A percentile compares a stretch with the other conserved stretches of the same genome.
Conservation (phyloP, 2,888 invertebrate genomes). For the Agrochola lota region DNA sequence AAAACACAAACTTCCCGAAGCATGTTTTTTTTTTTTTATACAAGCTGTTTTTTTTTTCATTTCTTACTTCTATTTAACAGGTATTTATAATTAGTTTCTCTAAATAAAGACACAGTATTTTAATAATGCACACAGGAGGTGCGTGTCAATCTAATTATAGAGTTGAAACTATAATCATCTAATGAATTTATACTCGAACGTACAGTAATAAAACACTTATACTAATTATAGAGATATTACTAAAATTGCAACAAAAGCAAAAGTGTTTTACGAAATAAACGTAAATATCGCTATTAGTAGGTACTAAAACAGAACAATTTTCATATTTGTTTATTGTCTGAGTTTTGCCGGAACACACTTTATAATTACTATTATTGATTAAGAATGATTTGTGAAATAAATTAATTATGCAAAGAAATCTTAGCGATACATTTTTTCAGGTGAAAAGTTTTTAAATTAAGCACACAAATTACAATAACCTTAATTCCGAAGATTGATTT, state of each 20-base stretch:
- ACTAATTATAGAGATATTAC: conserved; percentile 46
- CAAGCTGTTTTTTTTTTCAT: not conserved
- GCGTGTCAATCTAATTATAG: conserved; percentile 15
- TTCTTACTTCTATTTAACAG: not conserved
- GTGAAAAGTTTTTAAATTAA: not conserved
- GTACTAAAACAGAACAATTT: conserved; percentile 35
- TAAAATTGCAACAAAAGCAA: conserved; percentile 38
- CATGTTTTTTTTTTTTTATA: not conserved
- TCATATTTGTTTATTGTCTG: conserved; percentile 36
- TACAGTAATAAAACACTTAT: conserved; percentile 37
- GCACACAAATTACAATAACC: not conserved
- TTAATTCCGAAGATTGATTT: conserved; percentile 48
- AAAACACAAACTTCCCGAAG: not conserved
- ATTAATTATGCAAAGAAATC: not conserved
- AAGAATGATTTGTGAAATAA: conserved; percentile 1
- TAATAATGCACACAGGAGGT: conserved; percentile 19
- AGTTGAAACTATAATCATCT: not conserved
- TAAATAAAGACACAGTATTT: not conserved
- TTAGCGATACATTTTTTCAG: not conserved
- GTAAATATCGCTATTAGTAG: conserved; percentile 36
- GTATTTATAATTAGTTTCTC: not conserved
- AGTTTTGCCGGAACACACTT: conserved; percentile 22
- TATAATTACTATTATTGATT: not conserved
- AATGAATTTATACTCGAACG: conserved; percentile 29
- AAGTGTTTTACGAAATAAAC: conserved; percentile 28